phyloP scores from a whole-genome alignment of 35 echinoderm and acorn worm genomes.

The Heliocidaris erythrogramma region DNA sequence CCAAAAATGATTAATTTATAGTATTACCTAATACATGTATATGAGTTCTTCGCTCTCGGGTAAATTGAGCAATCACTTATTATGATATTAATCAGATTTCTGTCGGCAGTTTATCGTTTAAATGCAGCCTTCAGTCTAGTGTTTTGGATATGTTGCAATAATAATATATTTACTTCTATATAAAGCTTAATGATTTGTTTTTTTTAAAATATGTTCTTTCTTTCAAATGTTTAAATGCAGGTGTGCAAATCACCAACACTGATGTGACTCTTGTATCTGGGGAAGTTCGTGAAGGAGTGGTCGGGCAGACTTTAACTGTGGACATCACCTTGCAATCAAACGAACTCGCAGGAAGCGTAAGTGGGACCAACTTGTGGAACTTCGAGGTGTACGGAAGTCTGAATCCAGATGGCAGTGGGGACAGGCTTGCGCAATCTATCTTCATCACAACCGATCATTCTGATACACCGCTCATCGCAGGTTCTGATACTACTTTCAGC shows the following conservation, averaged over 20 bases:
- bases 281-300: neutral
- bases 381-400: conserved; percentile 58
- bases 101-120: too few relatives aligned
- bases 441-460: neutral
- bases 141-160: too few relatives aligned
- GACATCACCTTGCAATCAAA: conserved; percentile 54
- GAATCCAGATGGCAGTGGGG: conserved; percentile 54
- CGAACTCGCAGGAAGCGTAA: conserved; percentile 52
- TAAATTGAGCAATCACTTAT: too few relatives aligned
- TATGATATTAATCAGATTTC: too few relatives aligned
- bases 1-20: too few relatives aligned
- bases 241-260: conserved; percentile 66
- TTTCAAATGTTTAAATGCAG: conserved; percentile 32
- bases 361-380: conserved; percentile 54
- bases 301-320: conserved; percentile 21
- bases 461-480: conserved; percentile 31
- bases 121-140: too few relatives aligned
- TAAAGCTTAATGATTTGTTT: too few relatives aligned
- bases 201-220: neutral
- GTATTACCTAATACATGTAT: too few relatives aligned
- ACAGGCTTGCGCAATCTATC: neutral
- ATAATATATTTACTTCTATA: too few relatives aligned
- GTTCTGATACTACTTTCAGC: conserved; percentile 22
- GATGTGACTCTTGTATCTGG: conserved; percentile 23
- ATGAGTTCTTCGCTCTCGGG: too few relatives aligned